Conservation (phyloP, 2,888 invertebrate species). For the Eristalis pertinax region DNA sequence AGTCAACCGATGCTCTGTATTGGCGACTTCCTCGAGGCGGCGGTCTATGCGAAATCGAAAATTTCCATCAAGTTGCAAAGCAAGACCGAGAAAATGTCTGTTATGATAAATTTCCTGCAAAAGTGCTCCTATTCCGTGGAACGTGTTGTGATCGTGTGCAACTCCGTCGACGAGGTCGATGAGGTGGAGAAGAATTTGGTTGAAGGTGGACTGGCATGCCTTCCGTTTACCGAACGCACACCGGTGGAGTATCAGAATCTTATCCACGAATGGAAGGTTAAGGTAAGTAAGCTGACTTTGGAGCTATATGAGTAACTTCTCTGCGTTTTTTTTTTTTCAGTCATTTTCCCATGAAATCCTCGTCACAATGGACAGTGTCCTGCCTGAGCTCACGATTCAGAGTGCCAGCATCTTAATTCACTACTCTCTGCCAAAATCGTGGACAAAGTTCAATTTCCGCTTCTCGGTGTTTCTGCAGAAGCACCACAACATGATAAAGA, state of each 20-base stretch:
- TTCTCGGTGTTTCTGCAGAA: conserved; percentile 86
- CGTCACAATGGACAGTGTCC: conserved; percentile 87
- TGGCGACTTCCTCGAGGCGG: conserved; percentile 88
- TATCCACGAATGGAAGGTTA: conserved; percentile 74
- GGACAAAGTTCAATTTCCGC: conserved; percentile 87
- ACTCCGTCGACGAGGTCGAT: conserved; percentile 83
- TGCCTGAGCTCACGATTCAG: conserved; percentile 85
- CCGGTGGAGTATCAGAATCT: conserved; percentile 52
- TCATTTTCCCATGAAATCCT: conserved; percentile 80
- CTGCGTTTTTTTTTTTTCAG: conserved; percentile 60
- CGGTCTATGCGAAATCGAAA: conserved; percentile 85
- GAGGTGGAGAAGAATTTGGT: conserved; percentile 76
- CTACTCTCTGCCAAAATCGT: conserved; percentile 86
- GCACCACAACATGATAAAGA: conserved; percentile 80
- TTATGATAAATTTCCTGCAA: conserved; percentile 36
- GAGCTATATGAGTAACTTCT: background rate
- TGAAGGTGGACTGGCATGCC: conserved; percentile 71
- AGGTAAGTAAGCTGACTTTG: conserved; percentile 63
- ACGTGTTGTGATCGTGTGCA: conserved; percentile 86
- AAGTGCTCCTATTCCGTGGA: conserved; percentile 80
- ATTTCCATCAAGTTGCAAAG: conserved; percentile 81
- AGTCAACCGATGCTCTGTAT: conserved; percentile 86
- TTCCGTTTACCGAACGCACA: conserved; percentile 71
- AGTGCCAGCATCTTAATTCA: conserved; percentile 87
- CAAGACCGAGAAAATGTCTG: conserved; percentile 72